A percentile compares a stretch with the other conserved stretches of the same genome.
These are phyloP conservation scores for Lycaon pictus DNA, from an alignment of 2,113 vertebrate genomes.

Conservation along the genomic window DNA sequence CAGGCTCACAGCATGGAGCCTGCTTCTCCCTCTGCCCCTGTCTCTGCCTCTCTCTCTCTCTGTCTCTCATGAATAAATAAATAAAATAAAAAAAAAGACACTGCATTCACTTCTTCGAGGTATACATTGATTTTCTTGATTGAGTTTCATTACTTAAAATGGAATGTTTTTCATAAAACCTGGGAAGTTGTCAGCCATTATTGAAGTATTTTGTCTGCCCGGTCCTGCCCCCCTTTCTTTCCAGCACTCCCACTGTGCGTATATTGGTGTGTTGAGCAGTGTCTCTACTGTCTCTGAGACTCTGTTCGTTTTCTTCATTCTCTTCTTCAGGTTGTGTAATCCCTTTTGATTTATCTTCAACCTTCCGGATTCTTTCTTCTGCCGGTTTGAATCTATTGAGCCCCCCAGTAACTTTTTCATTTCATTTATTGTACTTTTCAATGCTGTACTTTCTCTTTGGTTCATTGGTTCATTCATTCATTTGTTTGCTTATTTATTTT, in stretches of 20 bases:
- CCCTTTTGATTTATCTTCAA: not conserved
- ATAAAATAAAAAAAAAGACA: not conserved
- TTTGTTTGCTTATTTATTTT: not conserved
- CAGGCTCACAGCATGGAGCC: too few species aligned
- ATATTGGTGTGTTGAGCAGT: not conserved
- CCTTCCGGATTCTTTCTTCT: not conserved
- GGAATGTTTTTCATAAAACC: not conserved
- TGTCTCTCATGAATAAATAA: too few species aligned
- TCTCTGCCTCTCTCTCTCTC: too few species aligned
- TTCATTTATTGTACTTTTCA: constrained; percentile 50
- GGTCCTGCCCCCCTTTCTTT: not conserved
- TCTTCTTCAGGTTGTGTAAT: not conserved
- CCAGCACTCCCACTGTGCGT: not conserved
- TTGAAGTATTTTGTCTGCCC: not conserved
- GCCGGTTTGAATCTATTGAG: not conserved
- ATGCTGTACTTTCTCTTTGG: not conserved
- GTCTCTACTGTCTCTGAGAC: not conserved
- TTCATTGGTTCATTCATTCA: not conserved
- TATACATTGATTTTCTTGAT: constrained; percentile 21
- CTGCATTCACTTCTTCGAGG: not conserved
- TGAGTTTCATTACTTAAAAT: constrained; percentile 42
- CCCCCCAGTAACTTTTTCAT: not conserved
- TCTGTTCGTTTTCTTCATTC: not conserved
- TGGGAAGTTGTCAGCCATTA: constrained; percentile 31
- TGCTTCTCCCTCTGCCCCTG: too few species aligned